Evolutionary conservation across 2,888 invertebrate genomes (phyloP).

Genomic region (Melanchra persicariae): DNA sequence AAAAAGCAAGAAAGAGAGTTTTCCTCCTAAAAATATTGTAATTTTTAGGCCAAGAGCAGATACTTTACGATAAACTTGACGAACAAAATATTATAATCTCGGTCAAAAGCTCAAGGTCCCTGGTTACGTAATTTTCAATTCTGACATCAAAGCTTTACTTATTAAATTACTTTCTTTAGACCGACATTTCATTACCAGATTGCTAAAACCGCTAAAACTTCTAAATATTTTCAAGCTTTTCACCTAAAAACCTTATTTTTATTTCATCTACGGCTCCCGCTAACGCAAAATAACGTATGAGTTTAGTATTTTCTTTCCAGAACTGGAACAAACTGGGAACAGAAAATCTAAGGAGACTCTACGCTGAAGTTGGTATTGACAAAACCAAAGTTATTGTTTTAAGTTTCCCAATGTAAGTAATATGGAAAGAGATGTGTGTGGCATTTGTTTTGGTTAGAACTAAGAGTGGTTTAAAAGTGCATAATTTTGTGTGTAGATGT

Average conservation of each 20-base stretch:
- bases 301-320: conserved; percentile 70
- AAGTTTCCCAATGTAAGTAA: conserved; percentile 59
- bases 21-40: background rate
- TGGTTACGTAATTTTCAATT: conserved; percentile 31
- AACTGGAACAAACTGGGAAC: conserved; percentile 75
- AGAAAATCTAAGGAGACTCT: conserved; percentile 74
- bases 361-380: conserved; percentile 75
- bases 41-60: background rate
- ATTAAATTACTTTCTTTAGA: conserved; percentile 42
- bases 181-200: conserved; percentile 20
- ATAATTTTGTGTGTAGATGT: background rate
- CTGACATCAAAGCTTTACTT: conserved; percentile 18
- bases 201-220: conserved; percentile 30
- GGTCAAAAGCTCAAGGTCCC: background rate
- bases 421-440: conserved; percentile 27
- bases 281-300: conserved; percentile 63
- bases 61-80: background rate
- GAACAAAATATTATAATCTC: conserved; percentile 17
- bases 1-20: background rate
- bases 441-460: conserved; percentile 21
- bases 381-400: conserved; percentile 74
- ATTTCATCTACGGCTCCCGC: conserved; percentile 45
- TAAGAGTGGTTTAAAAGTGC: background rate
- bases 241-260: conserved; percentile 48
- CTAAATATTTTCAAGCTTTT: conserved; percentile 59